Base-by-base conservation (phyloP, 2,888 invertebrate species). In the Encarsia formosa region DNA sequence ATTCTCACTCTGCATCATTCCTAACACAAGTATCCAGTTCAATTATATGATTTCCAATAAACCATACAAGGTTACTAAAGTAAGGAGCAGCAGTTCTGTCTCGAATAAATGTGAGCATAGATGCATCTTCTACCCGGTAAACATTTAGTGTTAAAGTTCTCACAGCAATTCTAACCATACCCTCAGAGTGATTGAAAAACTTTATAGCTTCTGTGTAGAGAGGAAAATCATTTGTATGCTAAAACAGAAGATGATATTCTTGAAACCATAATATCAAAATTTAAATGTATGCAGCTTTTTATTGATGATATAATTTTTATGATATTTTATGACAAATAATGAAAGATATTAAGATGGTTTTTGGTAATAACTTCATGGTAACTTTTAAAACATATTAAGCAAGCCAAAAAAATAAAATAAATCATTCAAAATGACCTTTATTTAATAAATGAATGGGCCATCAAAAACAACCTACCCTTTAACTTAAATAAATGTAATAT, bases 121-220 rank as follows among this genome's bases (percentile, higher is more conserved):
- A 93, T 39, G 86, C 84, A 75, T 96, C 96, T 67, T 93, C 90
- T 29, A 97, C 96, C 77, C 84, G 79, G 69, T 96, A 99, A 1
- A 99, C 97, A 76, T 99, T 99, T 35, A 99, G 79, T 1, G 98
- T 96, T 58, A 99, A 82, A 11, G 98, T 99, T 54, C 99, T 81
- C 13, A 99, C 99, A 3, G 99, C 99, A 63, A 99, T 99, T 41
- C 99, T 83, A 29, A 99, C 98, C 99, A 99, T 99, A 31, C 93
- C 91, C 77, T 99, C 99, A 0, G 92, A 87, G 76, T 99, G 98
- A 74, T 99, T 97, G 78, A 98, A 99, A 78, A 99, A 97, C 75
- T 98, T 98, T 56, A 99, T 95, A 29, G 97, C 97, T 78, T 99
- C 99, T 3, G 98, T 98, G 72, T 99, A 98, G 16, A 99, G 78